These are phyloP conservation scores for Porites rus DNA, from an alignment of 92 coral and sea anemone species.

Conservation along the genomic window DNA sequence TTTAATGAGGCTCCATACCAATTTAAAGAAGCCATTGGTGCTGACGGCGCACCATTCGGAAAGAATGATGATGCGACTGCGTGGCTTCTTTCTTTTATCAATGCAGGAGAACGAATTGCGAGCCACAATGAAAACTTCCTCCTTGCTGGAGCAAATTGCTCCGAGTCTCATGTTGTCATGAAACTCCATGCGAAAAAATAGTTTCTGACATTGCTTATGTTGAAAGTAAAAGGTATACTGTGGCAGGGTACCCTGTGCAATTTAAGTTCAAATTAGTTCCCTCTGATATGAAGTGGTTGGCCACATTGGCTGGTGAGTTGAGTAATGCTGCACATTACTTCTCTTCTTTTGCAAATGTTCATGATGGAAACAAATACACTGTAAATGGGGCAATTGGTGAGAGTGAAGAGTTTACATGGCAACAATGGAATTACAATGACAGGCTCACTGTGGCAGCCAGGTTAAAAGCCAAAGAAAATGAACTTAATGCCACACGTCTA, in stretches of 20 bases:
- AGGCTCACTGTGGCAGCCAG: conserved; percentile 62
- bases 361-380: conserved; percentile 49
- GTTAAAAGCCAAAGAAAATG: conserved; percentile 51
- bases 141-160: conserved; percentile 63
- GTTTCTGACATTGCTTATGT: conserved; percentile 52
- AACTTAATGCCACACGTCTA: conserved; percentile 48
- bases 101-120: conserved; percentile 67
- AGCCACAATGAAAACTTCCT: conserved; percentile 73
- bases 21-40: conserved; percentile 70
- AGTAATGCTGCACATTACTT: conserved; percentile 59
- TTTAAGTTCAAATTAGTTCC: conserved; percentile 57
- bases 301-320: conserved; percentile 60
- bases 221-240: conserved; percentile 54
- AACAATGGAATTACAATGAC: conserved; percentile 65
- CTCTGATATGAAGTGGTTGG: conserved; percentile 66
- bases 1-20: conserved; percentile 67
- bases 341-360: conserved; percentile 67
- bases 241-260: conserved; percentile 55
- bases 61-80: conserved; percentile 57
- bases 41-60: conserved; percentile 80
- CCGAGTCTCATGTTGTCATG: conserved; percentile 65
- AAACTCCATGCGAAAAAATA: conserved; percentile 55
- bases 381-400: conserved; percentile 57
- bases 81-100: conserved; percentile 68
- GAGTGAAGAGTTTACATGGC: conserved; percentile 60